phyloP scores from a whole-genome alignment of 1,140 invertebrate species.

The Oreohelix idahoensis region DNA sequence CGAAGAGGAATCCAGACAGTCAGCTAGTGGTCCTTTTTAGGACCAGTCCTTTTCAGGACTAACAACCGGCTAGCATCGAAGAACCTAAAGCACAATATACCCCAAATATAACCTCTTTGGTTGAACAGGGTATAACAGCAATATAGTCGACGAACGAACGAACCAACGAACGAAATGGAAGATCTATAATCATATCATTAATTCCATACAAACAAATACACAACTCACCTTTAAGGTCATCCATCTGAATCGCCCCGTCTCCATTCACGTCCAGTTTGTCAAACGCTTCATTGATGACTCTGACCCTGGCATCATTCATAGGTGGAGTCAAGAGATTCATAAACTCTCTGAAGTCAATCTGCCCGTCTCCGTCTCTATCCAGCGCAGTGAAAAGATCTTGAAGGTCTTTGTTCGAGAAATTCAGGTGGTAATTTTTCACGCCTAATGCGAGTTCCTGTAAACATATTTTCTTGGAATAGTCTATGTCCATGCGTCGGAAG shows the following conservation, averaged over 20 bases:
- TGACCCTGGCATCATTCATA: slow-evolving; percentile 82
- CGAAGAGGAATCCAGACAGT: too few species aligned
- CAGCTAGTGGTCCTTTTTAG: too few species aligned
- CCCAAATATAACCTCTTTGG: too few species aligned
- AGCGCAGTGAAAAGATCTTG: slow-evolving; percentile 54
- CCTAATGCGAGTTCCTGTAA: slow-evolving; percentile 57
- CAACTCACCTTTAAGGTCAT: slow-evolving; percentile 72
- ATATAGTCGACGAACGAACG: too few species aligned
- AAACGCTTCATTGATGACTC: slow-evolving; percentile 87
- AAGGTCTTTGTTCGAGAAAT: slow-evolving; percentile 56
- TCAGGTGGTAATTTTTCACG: slow-evolving; percentile 52
- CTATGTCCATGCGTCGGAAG: slow-evolving; percentile 61
- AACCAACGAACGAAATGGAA: too few species aligned
- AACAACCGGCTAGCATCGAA: too few species aligned
- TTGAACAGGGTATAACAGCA: too few species aligned
- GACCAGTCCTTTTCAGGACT: too few species aligned
- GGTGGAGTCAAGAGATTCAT: slow-evolving; percentile 78
- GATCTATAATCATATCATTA: too few species aligned
- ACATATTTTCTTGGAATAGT: slow-evolving; percentile 62
- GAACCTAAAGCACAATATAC: too few species aligned
- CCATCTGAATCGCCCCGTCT: slow-evolving; percentile 87
- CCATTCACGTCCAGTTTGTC: slow-evolving; percentile 88
- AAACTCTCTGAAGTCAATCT: slow-evolving; percentile 67
- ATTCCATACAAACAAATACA: neutral
- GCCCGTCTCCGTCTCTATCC: slow-evolving; percentile 57